Evolutionary conservation across 2,888 invertebrate species (phyloP).

Genomic region (Augiades crinisus): DNA sequence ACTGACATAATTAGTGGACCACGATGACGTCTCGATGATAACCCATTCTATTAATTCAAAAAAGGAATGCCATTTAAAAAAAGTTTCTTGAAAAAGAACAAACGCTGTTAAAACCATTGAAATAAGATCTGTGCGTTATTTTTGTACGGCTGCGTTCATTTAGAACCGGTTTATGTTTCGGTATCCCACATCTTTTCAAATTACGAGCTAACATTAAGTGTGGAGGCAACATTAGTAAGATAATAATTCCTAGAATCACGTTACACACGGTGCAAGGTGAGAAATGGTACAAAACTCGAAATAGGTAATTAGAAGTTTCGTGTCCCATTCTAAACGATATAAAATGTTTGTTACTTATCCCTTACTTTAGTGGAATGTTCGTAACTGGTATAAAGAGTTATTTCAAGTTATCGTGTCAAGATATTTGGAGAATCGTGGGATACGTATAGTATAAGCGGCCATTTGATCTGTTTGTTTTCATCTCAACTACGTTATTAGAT

Average conservation of each 20-base stretch:
- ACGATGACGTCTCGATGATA: slow-evolving; percentile 48
- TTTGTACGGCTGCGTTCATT: slow-evolving; percentile 34
- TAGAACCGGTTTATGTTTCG: slow-evolving; percentile 40
- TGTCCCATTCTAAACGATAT: slow-evolving; percentile 44
- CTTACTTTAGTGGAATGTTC: slow-evolving; percentile 39
- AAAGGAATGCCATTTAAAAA: slow-evolving; percentile 46
- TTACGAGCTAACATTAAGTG: slow-evolving; percentile 57
- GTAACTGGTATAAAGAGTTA: slow-evolving; percentile 17
- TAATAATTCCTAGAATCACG: slow-evolving; percentile 67
- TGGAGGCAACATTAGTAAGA: slow-evolving; percentile 58
- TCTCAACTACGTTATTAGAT: too few relatives aligned
- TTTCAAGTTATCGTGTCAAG: slow-evolving; percentile 21
- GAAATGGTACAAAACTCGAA: slow-evolving; percentile 53
- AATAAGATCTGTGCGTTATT: slow-evolving; percentile 41
- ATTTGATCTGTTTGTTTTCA: slow-evolving; percentile 19
- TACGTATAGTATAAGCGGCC: neutral
- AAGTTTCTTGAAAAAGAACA: slow-evolving; percentile 42
- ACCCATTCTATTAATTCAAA: slow-evolving; percentile 50
- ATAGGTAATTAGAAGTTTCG: slow-evolving; percentile 58
- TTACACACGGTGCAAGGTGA: slow-evolving; percentile 51
- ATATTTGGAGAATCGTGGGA: slow-evolving; percentile 28
- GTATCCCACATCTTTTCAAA: slow-evolving; percentile 52
- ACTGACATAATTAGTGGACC: slow-evolving; percentile 51
- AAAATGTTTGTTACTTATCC: slow-evolving; percentile 47
- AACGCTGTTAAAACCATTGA: slow-evolving; percentile 37